Percentiles rank a stretch among this genome's conserved stretches.
Conservation (phyloP, 2,797 vertebrate species). For the Sardinella longiceps region DNA sequence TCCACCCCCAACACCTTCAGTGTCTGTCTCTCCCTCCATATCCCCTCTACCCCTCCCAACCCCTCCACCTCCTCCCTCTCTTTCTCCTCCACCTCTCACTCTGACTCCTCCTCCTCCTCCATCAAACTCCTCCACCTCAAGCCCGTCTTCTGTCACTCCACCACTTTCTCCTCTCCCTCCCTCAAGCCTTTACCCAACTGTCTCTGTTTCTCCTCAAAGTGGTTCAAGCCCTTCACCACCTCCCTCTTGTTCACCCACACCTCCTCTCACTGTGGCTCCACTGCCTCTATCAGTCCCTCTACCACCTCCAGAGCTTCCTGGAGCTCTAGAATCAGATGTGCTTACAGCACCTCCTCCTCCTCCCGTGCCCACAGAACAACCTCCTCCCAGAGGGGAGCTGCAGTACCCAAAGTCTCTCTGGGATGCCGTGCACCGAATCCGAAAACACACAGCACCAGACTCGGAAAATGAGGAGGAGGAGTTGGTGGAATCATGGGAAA, state of each 20-base stretch:
- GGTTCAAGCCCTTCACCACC: background rate
- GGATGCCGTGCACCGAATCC: slow-evolving; percentile 87
- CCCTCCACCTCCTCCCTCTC: slow-evolving; percentile 30
- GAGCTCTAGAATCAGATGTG: background rate
- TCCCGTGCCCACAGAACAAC: background rate
- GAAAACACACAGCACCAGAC: slow-evolving; percentile 91
- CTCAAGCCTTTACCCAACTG: background rate
- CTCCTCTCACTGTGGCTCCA: background rate
- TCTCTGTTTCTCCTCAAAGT: background rate
- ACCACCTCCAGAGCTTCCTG: background rate
- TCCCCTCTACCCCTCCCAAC: slow-evolving; percentile 39
- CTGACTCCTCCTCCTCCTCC: background rate
- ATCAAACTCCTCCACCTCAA: background rate
- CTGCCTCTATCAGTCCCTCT: background rate
- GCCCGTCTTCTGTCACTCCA: background rate
- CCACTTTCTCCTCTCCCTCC: slow-evolving; percentile 6
- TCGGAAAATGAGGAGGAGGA: slow-evolving; percentile 89
- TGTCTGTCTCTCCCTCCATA: slow-evolving; percentile 27
- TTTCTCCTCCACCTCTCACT: slow-evolving; percentile 18
- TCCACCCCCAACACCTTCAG: slow-evolving; percentile 21
- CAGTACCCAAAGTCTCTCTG: slow-evolving; percentile 75
- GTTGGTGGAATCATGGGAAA: slow-evolving; percentile 66
- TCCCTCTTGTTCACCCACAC: background rate
- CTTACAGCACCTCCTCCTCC: slow-evolving; percentile 26
- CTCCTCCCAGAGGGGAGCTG: slow-evolving; percentile 38